Percentiles rank a stretch among this genome's conserved stretches.
Evolutionary conservation across 1,140 invertebrate species (phyloP).

Genomic region (Akabosia matsudoensis): DNA sequence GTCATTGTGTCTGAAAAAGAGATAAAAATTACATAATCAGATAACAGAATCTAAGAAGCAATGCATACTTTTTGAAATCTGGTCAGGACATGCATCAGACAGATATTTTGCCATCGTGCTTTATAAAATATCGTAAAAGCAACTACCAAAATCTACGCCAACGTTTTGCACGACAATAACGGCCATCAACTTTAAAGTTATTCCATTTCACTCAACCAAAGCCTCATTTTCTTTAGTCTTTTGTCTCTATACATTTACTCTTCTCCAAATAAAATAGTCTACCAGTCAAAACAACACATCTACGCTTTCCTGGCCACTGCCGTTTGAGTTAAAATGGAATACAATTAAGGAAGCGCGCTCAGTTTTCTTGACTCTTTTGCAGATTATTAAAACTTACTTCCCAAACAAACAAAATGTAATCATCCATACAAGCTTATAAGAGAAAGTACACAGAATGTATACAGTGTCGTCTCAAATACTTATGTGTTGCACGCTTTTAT

Average conservation of each 20-base stretch:
- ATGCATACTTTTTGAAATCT: no score
- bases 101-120: no score
- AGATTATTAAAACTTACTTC: conserved; percentile 3
- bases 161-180: no score
- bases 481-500: neutral
- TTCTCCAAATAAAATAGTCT: neutral
- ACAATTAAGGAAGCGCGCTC: neutral
- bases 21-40: conserved; percentile 24
- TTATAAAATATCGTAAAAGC: no score
- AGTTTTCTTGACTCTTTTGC: neutral
- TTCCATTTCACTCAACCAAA: neutral
- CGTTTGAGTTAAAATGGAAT: neutral
- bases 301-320: no score
- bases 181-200: neutral
- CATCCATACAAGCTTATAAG: neutral
- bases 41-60: neutral
- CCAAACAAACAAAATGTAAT: neutral
- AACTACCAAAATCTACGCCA: no score
- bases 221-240: neutral
- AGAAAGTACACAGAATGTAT: neutral
- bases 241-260: neutral
- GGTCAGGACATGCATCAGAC: no score
- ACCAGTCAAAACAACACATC: no score
- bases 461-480: neutral
- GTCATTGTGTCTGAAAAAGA: conserved; percentile 55